Evolutionary conservation across 1,140 invertebrate genomes (phyloP).

Genomic region (Microvelia longipes): DNA sequence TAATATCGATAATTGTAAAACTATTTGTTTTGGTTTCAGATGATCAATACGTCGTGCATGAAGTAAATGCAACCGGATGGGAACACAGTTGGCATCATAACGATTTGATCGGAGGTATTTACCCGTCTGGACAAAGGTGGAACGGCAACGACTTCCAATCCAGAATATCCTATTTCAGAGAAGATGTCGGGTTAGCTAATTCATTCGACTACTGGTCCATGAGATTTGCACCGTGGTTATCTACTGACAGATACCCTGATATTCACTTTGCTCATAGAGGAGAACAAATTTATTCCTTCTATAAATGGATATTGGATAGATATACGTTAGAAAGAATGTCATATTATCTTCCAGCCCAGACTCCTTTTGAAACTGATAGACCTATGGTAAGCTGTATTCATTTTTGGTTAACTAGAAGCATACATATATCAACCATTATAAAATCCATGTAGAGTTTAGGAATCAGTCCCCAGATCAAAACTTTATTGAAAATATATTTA

Average conservation of each 20-base stretch:
- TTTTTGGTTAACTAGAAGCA: no score
- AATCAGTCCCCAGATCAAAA: no score
- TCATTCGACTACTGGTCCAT: neutral
- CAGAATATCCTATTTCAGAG: slow-evolving; percentile 43
- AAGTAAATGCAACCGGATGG: neutral
- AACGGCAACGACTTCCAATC: slow-evolving; percentile 15
- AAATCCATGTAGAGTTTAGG: no score
- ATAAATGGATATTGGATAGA: slow-evolving; percentile 26
- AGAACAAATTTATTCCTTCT: slow-evolving; percentile 26
- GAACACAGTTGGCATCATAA: slow-evolving; percentile 1
- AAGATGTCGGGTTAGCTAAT: slow-evolving; percentile 37
- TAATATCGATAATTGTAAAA: no score
- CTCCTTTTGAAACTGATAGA: slow-evolving; percentile 23
- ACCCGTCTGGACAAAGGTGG: neutral
- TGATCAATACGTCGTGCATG: no score
- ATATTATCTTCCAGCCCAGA: slow-evolving; percentile 24
- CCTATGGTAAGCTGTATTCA: neutral
- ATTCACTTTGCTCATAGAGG: slow-evolving; percentile 33
- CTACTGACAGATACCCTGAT: slow-evolving; percentile 35
- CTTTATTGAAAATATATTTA: no score
- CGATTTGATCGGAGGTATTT: neutral
- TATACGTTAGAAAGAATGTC: slow-evolving; percentile 28
- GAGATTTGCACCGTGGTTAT: slow-evolving; percentile 43
- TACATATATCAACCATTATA: no score
- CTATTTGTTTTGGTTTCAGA: no score